Percentiles rank a stretch among this genome's conserved stretches.
phyloP scores from a whole-genome alignment of 2,113 vertebrate species.

The Corythornis vintsioides region DNA sequence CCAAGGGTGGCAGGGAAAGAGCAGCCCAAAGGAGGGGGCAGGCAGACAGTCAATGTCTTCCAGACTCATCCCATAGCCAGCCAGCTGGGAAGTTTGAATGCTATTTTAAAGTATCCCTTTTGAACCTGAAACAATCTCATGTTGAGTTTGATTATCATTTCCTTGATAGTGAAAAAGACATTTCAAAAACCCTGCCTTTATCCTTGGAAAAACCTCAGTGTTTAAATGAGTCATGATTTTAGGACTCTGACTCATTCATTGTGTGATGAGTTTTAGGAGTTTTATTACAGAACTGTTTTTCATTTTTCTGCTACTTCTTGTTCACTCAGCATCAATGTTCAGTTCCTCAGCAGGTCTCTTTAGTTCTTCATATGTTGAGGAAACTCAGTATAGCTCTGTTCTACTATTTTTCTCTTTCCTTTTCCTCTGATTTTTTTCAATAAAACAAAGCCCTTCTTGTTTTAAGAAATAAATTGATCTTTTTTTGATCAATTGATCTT shows the following conservation, averaged over 20 bases:
- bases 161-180: neutral
- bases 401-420: neutral
- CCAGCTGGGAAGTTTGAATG: neutral
- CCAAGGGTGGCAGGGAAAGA: neutral
- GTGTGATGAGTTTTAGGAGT: neutral
- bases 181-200: neutral
- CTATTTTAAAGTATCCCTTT: neutral
- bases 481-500: neutral
- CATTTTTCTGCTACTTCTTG: neutral
- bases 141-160: neutral
- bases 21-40: neutral
- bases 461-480: neutral
- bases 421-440: neutral
- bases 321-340: neutral
- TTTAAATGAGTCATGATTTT: conserved; percentile 49
- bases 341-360: neutral
- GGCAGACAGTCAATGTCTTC: neutral
- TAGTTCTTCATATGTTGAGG: neutral
- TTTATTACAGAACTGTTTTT: neutral
- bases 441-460: neutral
- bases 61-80: neutral
- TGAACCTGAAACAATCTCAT: neutral
- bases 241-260: conserved; percentile 31
- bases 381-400: neutral
- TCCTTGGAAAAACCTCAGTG: neutral